Percentiles rank a stretch among this genome's conserved stretches.
These are phyloP conservation scores for Holotrichia oblita DNA, from an alignment of 1,140 invertebrate genomes.

Conservation along the genomic window DNA sequence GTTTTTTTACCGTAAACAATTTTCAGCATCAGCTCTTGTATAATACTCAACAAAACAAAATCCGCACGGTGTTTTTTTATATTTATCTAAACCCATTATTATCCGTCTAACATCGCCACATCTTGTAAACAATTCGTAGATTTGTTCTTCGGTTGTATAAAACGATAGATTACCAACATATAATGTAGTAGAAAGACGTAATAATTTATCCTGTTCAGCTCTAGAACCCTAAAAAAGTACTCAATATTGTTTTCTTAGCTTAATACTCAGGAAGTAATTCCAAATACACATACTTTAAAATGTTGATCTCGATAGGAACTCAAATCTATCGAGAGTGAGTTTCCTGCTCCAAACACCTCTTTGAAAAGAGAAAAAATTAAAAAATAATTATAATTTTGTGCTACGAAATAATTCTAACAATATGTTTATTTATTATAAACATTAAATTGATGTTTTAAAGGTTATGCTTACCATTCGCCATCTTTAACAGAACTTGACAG, in stretches of 20 bases:
- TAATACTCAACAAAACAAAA: slow-evolving; percentile 99
- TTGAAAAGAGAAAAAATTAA: background rate
- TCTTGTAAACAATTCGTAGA: slow-evolving; percentile 95
- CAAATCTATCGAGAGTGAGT: slow-evolving; percentile 72
- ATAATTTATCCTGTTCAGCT: slow-evolving; percentile 87
- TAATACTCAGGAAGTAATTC: slow-evolving; percentile 21
- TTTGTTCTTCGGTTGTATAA: slow-evolving; percentile 99
- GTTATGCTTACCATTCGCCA: too few relatives aligned
- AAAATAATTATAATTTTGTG: background rate
- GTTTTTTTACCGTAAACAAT: slow-evolving; percentile 81
- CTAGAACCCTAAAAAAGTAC: slow-evolving; percentile 84
- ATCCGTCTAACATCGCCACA: slow-evolving; percentile 97
- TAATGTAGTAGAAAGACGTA: slow-evolving; percentile 82
- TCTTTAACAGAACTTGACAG: too few relatives aligned
- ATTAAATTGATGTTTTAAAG: too few relatives aligned
- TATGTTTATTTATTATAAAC: too few relatives aligned
- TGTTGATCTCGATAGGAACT: slow-evolving; percentile 96
- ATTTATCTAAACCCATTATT: slow-evolving; percentile 98
- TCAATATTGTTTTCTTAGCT: slow-evolving; percentile 35
- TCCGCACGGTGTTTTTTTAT: slow-evolving; percentile 98
- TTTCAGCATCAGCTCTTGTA: slow-evolving; percentile 85
- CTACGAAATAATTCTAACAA: background rate
- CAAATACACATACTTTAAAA: slow-evolving; percentile 79
- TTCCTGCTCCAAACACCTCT: slow-evolving; percentile 7
- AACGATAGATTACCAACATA: slow-evolving; percentile 99